Evolutionary conservation across 2,888 invertebrate genomes (phyloP).

Genomic region (Phaedon cochleariae): DNA sequence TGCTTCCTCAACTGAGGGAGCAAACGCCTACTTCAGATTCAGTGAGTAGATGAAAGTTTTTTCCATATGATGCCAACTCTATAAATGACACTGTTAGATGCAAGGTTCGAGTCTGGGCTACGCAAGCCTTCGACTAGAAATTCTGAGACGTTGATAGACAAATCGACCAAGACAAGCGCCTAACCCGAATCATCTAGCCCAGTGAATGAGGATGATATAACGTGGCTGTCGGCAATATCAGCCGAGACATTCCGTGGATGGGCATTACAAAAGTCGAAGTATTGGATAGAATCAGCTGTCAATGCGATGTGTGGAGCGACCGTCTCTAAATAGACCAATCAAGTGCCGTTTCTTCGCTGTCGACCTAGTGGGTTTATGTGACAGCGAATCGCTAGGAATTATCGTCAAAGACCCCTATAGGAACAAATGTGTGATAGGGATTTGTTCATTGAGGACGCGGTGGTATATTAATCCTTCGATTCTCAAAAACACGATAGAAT

Average conservation of each 20-base stretch:
- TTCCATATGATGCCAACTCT: no score
- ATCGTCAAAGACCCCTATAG: constrained; percentile 44
- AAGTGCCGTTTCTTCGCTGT: no score
- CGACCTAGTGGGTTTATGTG: no score
- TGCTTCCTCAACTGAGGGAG: no score
- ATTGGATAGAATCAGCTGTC: no score
- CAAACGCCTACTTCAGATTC: no score
- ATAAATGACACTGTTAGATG: no score
- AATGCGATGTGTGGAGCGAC: no score
- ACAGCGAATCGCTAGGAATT: constrained; percentile 49
- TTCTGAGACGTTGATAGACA: neutral
- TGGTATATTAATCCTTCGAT: neutral
- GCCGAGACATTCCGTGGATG: constrained; percentile 20
- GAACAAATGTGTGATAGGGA: constrained; percentile 19
- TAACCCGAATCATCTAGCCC: constrained; percentile 26
- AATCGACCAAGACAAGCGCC: neutral
- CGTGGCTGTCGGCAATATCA: constrained; percentile 27
- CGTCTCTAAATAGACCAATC: no score
- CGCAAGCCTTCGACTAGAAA: neutral
- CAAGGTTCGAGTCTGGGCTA: no score
- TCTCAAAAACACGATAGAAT: no score
- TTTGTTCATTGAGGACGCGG: neutral
- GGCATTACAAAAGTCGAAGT: constrained; percentile 6
- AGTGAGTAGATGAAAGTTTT: no score
- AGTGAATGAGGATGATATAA: constrained; percentile 27